Conservation (phyloP, 2,797 vertebrate species). For the Pristis pectinata region DNA sequence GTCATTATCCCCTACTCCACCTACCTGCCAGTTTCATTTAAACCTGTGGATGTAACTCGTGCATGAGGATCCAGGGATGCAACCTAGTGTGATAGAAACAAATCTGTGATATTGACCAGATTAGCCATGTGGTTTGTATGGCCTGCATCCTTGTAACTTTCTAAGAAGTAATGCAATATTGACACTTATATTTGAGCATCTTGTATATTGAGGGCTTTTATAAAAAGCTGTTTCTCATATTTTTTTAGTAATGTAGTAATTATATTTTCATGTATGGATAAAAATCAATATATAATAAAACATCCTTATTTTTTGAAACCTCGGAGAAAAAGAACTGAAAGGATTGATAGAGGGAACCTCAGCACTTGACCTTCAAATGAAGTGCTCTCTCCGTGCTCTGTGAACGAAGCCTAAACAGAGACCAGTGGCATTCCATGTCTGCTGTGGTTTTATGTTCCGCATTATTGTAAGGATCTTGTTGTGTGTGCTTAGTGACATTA, state of each 20-base stretch:
- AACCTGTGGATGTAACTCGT: background rate
- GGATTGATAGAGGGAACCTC: slow-evolving; percentile 9
- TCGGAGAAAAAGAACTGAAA: background rate
- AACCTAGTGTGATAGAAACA: background rate
- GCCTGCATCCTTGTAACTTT: background rate
- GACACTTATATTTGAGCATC: background rate
- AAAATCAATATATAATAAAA: background rate
- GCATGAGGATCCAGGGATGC: background rate
- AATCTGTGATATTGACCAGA: background rate
- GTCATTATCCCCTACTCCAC: background rate
- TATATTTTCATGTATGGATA: background rate
- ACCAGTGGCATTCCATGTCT: slow-evolving; percentile 3
- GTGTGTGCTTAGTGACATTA: slow-evolving; percentile 11
- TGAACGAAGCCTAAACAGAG: slow-evolving; percentile 2
- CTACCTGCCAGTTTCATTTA: background rate
- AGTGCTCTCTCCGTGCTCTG: background rate
- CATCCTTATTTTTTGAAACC: slow-evolving; percentile 20
- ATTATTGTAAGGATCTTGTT: slow-evolving; percentile 31
- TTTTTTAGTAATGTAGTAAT: background rate
- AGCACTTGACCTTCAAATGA: slow-evolving; percentile 11
- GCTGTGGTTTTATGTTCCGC: background rate
- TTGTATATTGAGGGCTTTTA: background rate
- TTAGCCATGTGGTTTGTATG: background rate
- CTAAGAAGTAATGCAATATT: background rate
- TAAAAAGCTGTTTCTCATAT: too few relatives aligned